These are phyloP conservation scores for Malurus splendens DNA, from an alignment of 2,797 vertebrate species.

Conservation along the genomic window DNA sequence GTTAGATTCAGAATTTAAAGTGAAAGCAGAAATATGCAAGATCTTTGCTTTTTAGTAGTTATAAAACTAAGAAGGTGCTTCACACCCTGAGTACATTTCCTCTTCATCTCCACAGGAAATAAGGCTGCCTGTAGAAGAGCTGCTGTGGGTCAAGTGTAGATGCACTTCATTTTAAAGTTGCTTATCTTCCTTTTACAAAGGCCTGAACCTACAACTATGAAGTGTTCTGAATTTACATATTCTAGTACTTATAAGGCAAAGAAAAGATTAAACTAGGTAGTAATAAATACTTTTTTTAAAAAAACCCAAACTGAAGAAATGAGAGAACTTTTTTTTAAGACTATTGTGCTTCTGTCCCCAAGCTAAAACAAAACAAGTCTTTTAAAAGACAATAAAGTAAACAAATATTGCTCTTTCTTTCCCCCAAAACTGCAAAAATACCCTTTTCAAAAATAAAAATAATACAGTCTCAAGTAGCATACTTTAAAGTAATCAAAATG, in stretches of 20 bases:
- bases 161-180: background rate
- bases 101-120: conserved; percentile 54
- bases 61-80: background rate
- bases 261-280: background rate
- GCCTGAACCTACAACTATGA: background rate
- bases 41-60: background rate
- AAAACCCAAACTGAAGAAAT: background rate
- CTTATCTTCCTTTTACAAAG: background rate
- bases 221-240: background rate
- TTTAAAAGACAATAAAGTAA: background rate
- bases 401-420: background rate
- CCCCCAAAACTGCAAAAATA: background rate
- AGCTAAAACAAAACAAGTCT: background rate
- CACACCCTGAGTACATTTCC: conserved; percentile 43
- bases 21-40: background rate
- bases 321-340: background rate
- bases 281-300: background rate
- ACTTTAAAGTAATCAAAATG: background rate
- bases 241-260: background rate
- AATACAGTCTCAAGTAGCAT: background rate
- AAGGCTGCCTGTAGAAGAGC: background rate
- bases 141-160: background rate
- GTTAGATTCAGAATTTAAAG: background rate
- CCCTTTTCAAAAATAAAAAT: background rate
- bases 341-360: background rate